phyloP scores from a whole-genome alignment of 2,113 vertebrate species.

The Oplegnathus fasciatus region DNA sequence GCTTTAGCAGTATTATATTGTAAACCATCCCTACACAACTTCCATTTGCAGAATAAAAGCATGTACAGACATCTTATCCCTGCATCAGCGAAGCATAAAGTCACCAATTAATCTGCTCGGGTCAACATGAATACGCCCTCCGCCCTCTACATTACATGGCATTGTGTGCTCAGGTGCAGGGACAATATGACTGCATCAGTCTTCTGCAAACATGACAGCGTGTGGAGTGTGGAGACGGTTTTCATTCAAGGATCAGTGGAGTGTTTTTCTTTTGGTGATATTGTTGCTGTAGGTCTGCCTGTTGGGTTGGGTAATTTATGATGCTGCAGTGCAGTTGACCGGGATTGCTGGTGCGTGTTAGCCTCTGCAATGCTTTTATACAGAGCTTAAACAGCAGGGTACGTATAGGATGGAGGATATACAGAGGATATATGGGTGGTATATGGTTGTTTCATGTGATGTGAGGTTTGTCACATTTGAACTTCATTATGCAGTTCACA shows the following conservation, averaged over 20 bases:
- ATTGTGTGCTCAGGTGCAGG: slow-evolving; percentile 60
- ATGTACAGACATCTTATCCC: slow-evolving; percentile 30
- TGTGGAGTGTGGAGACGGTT: background rate
- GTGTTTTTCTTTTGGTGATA: slow-evolving; percentile 13
- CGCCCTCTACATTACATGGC: slow-evolving; percentile 4
- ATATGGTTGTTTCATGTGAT: background rate
- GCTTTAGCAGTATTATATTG: background rate
- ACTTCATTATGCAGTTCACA: background rate
- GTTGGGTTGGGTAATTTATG: slow-evolving; percentile 52
- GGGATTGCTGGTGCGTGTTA: slow-evolving; percentile 26
- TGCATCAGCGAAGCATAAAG: slow-evolving; percentile 47
- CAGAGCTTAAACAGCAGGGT: slow-evolving; percentile 4
- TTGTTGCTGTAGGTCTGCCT: slow-evolving; percentile 22
- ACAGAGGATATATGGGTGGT: background rate
- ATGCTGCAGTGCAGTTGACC: slow-evolving; percentile 72
- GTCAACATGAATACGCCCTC: slow-evolving; percentile 50
- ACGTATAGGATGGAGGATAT: background rate
- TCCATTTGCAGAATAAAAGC: slow-evolving; percentile 59
- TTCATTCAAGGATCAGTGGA: slow-evolving; percentile 10
- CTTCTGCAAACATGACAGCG: slow-evolving; percentile 36
- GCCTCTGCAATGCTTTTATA: slow-evolving; percentile 45
- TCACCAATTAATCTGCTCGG: slow-evolving; percentile 55
- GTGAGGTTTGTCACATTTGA: background rate
- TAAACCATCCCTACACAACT: background rate
- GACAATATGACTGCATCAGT: slow-evolving; percentile 38